Base-by-base conservation (phyloP, 2,888 invertebrate species). In the Lithophane socia region DNA sequence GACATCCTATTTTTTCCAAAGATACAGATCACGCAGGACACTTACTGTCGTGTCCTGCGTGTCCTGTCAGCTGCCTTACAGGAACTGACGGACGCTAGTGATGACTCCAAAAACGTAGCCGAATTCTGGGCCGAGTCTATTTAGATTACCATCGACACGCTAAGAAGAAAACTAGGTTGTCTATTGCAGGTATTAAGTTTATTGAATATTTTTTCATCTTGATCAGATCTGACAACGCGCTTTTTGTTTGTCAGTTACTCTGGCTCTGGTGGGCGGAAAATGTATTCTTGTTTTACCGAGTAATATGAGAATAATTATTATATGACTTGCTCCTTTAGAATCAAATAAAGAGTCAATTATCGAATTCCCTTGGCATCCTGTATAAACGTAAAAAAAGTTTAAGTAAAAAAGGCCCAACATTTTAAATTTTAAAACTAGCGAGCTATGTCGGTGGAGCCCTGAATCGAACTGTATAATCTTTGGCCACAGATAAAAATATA, bases 351-450 rank as follows among this genome's bases (percentile, higher is more conserved):
- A n/a, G 18, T 7, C 10, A 24, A 21, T 12, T 37, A 42, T n/a
- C 0, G n/a, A 44, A 52, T 16, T n/a, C 4, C n/a, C 3, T 37
- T 10, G 4, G 44, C 80, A 54, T 0, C 49, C 49, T 70, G 37
- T 84, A 61, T 42, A 47, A 1, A 42, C 2, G 0, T 5, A 56
- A 47, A 24, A 70, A 69, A 75, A 47, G 1, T 12, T 3, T 29
- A 29, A 52, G n/a, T n/a, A n/a, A 60, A 61, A 63, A 49, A 60
- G 2, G 0, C 7, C n/a, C 10, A 68, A 73, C 47, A 78, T 86
- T 83, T 49, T 73, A 74, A 87, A 85, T 77, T 86, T 87, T 67
- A 83, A 86, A 88, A 76, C 58, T 61, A 77, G 66, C 70, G 56
- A 68, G 71, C 74, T 49, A 76, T 70, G 58, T 70, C 69, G 58